phyloP scores from a whole-genome alignment of 1,140 invertebrate species.

The Brachionus angularis region DNA sequence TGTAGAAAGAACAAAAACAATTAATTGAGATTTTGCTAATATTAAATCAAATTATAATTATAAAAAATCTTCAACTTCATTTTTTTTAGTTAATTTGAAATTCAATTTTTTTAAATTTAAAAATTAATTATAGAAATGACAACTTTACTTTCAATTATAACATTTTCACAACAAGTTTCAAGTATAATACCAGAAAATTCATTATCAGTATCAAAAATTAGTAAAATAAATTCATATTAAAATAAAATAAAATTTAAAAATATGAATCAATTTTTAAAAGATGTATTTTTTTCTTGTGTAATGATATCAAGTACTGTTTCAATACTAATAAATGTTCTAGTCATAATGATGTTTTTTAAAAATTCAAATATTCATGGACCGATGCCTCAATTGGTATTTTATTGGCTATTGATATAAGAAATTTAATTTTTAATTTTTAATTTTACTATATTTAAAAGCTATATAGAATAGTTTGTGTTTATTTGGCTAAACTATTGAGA shows the following conservation, averaged over 20 bases:
- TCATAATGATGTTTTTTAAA: constrained; percentile 97
- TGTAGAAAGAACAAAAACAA: too few species aligned
- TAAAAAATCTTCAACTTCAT: too few species aligned
- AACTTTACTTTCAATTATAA: constrained; percentile 57
- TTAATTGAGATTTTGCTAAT: too few species aligned
- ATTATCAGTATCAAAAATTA: constrained; percentile 92
- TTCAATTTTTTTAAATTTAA: too few species aligned
- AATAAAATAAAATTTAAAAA: too few species aligned
- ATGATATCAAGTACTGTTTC: constrained; percentile 99
- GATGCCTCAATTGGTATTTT: constrained; percentile 97
- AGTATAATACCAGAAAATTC: constrained; percentile 95
- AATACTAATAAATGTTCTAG: constrained; percentile 95
- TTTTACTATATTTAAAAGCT: too few species aligned
- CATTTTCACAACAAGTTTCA: constrained; percentile 55
- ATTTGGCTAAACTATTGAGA: constrained; percentile 58
- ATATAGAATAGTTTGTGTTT: constrained; percentile 17
- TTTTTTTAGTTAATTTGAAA: too few species aligned
- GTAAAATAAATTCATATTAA: too few species aligned
- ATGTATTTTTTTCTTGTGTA: constrained; percentile 97
- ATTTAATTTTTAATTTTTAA: background rate
- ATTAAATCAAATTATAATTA: too few species aligned
- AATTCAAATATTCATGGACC: constrained; percentile 87
- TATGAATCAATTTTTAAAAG: too few species aligned
- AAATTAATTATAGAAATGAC: constrained; percentile 75
- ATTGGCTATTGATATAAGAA: too few species aligned